These are phyloP conservation scores for Aplocera efformata DNA, from an alignment of 2,888 invertebrate genomes.

Conservation along the genomic window DNA sequence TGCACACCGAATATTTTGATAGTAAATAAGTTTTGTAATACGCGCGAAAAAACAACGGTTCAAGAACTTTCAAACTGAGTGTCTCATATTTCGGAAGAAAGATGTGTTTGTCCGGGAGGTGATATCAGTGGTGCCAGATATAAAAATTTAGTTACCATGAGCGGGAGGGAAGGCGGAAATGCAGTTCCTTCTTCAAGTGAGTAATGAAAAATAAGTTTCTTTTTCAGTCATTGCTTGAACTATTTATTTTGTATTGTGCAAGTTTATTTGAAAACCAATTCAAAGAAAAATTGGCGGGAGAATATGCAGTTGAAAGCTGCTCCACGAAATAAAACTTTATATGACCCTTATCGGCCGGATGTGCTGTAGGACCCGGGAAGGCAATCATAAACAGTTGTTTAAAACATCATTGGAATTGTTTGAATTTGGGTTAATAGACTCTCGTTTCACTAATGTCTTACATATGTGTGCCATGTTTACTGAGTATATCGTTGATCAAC, in stretches of 20 bases:
- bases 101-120: conserved; percentile 70
- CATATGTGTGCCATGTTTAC: conserved; percentile 76
- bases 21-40: conserved; percentile 55
- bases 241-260: conserved; percentile 22
- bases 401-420: conserved; percentile 71
- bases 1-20: conserved; percentile 61
- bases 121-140: conserved; percentile 70
- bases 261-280: not conserved
- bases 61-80: conserved; percentile 57
- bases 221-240: conserved; percentile 22
- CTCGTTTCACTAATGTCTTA: conserved; percentile 71
- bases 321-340: conserved; percentile 49
- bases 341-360: conserved; percentile 67
- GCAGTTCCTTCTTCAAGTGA: conserved; percentile 78
- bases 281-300: conserved; percentile 26
- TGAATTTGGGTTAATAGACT: conserved; percentile 76
- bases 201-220: conserved; percentile 48
- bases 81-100: conserved; percentile 53
- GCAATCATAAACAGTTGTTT: conserved; percentile 67
- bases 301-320: conserved; percentile 32
- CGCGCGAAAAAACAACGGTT: conserved; percentile 43
- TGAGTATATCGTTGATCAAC: conserved; percentile 59
- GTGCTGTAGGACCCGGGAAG: conserved; percentile 59
- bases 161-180: conserved; percentile 77
- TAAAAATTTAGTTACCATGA: conserved; percentile 70